phyloP scores from a whole-genome alignment of 2,113 vertebrate genomes.

The Pygoscelis adeliae region DNA sequence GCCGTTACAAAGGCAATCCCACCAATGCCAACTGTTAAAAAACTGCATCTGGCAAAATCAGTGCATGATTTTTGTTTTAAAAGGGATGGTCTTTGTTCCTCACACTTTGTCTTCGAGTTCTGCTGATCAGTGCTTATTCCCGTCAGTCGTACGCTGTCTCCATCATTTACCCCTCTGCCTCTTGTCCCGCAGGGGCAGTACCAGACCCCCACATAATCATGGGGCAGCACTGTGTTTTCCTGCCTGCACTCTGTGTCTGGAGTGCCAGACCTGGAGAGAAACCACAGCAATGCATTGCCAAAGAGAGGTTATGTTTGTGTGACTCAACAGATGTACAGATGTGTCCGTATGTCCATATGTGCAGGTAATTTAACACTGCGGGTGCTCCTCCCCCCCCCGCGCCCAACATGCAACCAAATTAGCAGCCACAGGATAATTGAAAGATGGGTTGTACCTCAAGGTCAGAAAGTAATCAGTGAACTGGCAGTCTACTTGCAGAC shows the following conservation, averaged over 20 bases:
- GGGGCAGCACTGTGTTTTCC: not conserved
- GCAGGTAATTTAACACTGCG: not conserved
- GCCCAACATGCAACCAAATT: not conserved
- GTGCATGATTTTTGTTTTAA: not conserved
- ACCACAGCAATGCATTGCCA: not conserved
- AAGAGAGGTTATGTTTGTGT: not conserved
- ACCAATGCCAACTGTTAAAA: not conserved
- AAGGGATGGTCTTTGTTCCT: not conserved
- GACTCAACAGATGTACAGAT: not conserved
- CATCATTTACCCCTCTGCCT: not conserved
- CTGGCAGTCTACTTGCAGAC: not conserved
- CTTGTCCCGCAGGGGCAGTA: not conserved
- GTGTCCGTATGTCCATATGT: not conserved
- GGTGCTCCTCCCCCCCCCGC: not conserved
- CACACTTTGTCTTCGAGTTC: not conserved
- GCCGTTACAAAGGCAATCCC: not conserved
- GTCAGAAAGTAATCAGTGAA: not conserved
- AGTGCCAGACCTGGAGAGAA: not conserved
- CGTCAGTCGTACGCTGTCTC: accelerated
- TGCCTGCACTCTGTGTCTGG: not conserved
- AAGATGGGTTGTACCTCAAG: not conserved
- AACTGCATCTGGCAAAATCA: not conserved
- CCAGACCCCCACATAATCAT: not conserved
- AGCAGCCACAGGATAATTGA: not conserved
- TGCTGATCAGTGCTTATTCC: not conserved